phyloP scores from a whole-genome alignment of 92 coral and sea anemone genomes.

The Muricea muricata region DNA sequence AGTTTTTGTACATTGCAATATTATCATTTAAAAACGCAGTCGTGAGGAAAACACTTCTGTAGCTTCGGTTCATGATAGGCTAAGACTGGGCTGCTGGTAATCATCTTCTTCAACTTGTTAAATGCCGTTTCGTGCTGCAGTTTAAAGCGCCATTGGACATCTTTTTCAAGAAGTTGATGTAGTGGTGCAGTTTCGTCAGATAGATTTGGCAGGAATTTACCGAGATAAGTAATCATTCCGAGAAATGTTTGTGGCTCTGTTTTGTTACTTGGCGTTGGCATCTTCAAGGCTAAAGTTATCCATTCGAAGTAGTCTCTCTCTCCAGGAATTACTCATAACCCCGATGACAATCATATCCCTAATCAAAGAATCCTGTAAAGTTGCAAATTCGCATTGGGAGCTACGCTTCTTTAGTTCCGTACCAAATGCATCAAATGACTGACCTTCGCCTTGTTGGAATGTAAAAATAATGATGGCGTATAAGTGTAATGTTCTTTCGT shows the following conservation, averaged over 20 bases:
- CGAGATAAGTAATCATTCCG: background rate
- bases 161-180: background rate
- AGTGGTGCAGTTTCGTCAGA: background rate
- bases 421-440: slow-evolving; percentile 44
- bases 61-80: slow-evolving; percentile 1
- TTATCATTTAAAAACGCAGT: too few species aligned
- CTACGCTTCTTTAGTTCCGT: slow-evolving; percentile 54
- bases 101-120: slow-evolving; percentile 23
- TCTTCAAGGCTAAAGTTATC: too few species aligned
- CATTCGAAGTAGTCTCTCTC: too few species aligned
- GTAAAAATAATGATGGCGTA: slow-evolving; percentile 56
- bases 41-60: too few species aligned
- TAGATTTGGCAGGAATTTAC: background rate
- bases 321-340: background rate
- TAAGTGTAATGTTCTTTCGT: slow-evolving; percentile 49
- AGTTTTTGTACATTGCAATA: too few species aligned
- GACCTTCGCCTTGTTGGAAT: slow-evolving; percentile 44
- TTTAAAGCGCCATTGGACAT: slow-evolving; percentile 2
- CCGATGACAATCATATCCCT: slow-evolving; percentile 49
- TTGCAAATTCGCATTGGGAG: slow-evolving; percentile 46
- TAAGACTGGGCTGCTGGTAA: slow-evolving; percentile 31
- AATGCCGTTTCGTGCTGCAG: background rate
- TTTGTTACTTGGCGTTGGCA: slow-evolving; percentile 43
- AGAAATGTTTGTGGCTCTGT: background rate
- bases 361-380: slow-evolving; percentile 48